Conservation (phyloP, 2,113 vertebrate genomes). For the Callospermophilus lateralis region DNA sequence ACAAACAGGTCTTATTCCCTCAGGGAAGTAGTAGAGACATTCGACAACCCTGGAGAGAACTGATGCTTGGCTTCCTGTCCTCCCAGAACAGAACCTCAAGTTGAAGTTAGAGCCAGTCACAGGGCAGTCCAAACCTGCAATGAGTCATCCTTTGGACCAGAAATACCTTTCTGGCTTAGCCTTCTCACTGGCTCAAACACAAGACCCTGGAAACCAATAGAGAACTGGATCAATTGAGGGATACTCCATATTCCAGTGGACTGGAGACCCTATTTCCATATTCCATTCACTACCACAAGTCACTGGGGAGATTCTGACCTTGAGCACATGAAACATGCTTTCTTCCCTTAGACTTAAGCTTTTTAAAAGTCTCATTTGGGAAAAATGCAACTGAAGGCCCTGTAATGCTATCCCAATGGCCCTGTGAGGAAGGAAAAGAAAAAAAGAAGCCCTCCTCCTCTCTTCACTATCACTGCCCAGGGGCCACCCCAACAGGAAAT, state of each 20-base stretch:
- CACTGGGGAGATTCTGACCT: neutral
- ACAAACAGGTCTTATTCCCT: neutral
- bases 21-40: neutral
- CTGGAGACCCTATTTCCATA: neutral
- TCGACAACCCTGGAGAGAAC: constrained; percentile 24
- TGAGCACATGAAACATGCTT: neutral
- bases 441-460: neutral
- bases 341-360: constrained; percentile 72
- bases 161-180: constrained; percentile 35
- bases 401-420: constrained; percentile 52
- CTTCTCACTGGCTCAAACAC: constrained; percentile 41
- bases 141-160: neutral
- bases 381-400: constrained; percentile 66
- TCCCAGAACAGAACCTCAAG: neutral
- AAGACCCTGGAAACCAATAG: neutral
- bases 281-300: neutral
- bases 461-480: constrained; percentile 42
- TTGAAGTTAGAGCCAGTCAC: neutral
- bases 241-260: neutral
- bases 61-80: neutral
- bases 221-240: neutral
- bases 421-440: constrained; percentile 19
- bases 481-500: constrained; percentile 43
- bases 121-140: neutral
- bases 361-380: constrained; percentile 58